Evolutionary conservation across 2,888 invertebrate species (phyloP).

Genomic region (Drosophila paramelanica): DNA sequence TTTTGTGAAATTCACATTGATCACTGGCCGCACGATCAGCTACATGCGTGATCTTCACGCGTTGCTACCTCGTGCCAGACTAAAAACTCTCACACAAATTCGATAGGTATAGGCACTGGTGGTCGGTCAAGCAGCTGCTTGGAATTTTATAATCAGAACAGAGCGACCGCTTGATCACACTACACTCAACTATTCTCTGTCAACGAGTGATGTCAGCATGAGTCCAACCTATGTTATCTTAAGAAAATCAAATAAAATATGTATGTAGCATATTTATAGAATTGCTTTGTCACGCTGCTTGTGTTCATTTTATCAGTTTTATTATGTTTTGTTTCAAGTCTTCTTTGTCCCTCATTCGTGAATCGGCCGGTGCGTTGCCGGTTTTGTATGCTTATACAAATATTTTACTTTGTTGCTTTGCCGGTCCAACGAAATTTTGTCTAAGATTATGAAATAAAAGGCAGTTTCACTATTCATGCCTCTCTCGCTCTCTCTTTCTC

Average conservation of each 20-base stretch:
- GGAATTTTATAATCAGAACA: background rate
- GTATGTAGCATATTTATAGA: background rate
- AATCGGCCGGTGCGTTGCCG: constrained; percentile 4
- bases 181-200: background rate
- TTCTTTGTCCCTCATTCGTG: constrained; percentile 12
- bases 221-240: background rate
- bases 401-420: background rate
- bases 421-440: background rate
- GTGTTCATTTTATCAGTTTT: background rate
- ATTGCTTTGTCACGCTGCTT: background rate
- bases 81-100: constrained; percentile 18
- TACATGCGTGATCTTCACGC: constrained; percentile 3
- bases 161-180: background rate
- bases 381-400: constrained; percentile 8
- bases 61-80: constrained; percentile 24
- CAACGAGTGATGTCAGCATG: constrained; percentile 9
- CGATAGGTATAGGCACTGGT: constrained; percentile 8
- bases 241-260: too few species aligned
- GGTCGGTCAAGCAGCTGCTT: constrained; percentile 1
- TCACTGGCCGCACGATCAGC: background rate
- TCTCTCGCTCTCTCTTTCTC: too few species aligned
- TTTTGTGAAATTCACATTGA: constrained; percentile 5
- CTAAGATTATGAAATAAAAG: background rate
- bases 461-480: background rate
- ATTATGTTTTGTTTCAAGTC: background rate